Base-by-base conservation (phyloP, 2,113 vertebrate genomes). In the Vireo altiloquus region DNA sequence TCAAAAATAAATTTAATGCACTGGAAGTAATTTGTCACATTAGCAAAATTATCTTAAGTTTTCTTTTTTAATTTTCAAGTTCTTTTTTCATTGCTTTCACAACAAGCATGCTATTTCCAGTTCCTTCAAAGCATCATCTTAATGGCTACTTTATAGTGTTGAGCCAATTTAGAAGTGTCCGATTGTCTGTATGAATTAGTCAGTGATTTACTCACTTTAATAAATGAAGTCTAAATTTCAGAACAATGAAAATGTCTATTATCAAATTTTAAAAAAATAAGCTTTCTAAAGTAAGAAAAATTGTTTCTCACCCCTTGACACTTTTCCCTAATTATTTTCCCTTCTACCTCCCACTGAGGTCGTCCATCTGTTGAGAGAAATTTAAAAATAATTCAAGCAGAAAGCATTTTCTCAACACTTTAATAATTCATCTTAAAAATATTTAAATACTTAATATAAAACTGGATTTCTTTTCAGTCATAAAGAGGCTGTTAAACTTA, bases 331-430 rank as follows among this genome's bases (percentile, higher is more conserved):
- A 99, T 97, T 97, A 99, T 99, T 98, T 99, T 99, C 82, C 99
- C 99, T 97, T 99, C 99, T 91, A 99, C 99, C 89, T 99, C 99
- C 99, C 99, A 99, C 33, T 99, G 99, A 94, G 99, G 99, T 95
- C 99, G 97, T 97, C 99, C 99, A 98, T 99, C 99, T 99, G 96
- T 92, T 95, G 72, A 95, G 87, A 98, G 66, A 98, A 98, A 97
- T 66, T 83, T 93, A 95, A 69, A 96, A 87, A 84, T 40, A 95
- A 95, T 91, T 97, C 47, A 97, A 96, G 76, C 37, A 86, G 93
- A 78, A 96, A 90, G 5, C 42, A 95, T 74, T 78, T 90, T 83
- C 60, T 80, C 21, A 64, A n/a, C 22, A 64, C 7, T 54, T 82
- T 50, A 75, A 72, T 60, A 75, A 37, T 76, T 77, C 0, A 79